phyloP scores from a whole-genome alignment of 2,888 invertebrate species.

The Cephonodes hylas region DNA sequence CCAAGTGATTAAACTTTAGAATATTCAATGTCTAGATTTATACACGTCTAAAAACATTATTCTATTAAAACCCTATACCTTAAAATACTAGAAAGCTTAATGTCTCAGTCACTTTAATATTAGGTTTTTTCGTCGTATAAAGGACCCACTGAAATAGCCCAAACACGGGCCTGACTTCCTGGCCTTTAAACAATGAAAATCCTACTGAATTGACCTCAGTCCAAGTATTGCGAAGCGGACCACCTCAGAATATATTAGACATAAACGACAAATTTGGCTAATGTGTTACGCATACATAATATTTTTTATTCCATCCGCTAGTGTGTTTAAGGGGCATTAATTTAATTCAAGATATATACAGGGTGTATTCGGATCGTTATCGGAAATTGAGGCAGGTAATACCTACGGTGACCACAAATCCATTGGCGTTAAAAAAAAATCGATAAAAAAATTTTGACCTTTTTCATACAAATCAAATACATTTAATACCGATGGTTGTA shows the following conservation, averaged over 20 bases:
- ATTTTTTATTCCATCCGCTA: not conserved
- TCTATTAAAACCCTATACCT: no score
- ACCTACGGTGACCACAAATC: no score
- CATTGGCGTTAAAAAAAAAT: no score
- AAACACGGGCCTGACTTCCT: slow-evolving; percentile 14
- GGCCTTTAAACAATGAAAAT: slow-evolving; percentile 31
- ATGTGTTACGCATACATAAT: not conserved
- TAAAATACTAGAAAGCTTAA: no score
- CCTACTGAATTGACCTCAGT: slow-evolving; percentile 30
- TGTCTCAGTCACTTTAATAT: no score
- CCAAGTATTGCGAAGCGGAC: slow-evolving; percentile 24
- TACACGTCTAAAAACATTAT: no score
- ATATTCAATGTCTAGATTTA: no score
- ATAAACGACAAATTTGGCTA: slow-evolving; percentile 9
- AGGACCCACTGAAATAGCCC: not conserved
- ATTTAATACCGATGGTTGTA: no score
- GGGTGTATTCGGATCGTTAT: not conserved
- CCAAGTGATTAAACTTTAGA: no score
- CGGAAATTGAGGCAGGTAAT: not conserved
- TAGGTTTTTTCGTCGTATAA: not conserved
- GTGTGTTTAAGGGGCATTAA: not conserved
- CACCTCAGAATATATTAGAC: slow-evolving; percentile 32
- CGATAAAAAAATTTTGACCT: no score
- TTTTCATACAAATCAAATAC: no score
- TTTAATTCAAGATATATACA: not conserved